phyloP scores from a whole-genome alignment of 2,113 vertebrate genomes.

The Tylochromis polylepis region DNA sequence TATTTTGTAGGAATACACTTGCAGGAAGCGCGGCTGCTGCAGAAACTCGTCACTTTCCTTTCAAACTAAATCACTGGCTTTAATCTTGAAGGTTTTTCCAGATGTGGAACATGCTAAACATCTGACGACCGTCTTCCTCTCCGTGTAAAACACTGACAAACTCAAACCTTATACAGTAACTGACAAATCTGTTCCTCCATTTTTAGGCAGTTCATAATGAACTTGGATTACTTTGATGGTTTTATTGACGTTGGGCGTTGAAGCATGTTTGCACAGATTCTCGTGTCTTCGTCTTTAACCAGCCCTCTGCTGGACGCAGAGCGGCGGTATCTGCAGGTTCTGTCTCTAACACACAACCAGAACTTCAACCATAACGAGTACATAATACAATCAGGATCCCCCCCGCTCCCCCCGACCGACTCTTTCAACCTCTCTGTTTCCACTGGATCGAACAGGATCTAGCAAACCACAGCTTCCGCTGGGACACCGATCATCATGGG shows the following conservation, averaged over 20 bases:
- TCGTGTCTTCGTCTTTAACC: not conserved
- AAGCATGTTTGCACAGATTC: not conserved
- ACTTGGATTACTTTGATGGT: not conserved
- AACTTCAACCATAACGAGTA: not conserved
- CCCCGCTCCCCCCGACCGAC: too few species aligned
- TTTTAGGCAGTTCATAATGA: not conserved
- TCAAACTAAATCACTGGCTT: not conserved
- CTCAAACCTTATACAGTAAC: not conserved
- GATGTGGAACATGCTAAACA: not conserved
- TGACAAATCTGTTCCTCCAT: not conserved
- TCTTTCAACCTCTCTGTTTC: not conserved
- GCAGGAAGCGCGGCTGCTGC: not conserved
- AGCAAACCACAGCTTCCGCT: not conserved
- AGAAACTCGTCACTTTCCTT: not conserved
- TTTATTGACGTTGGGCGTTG: not conserved
- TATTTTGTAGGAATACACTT: not conserved
- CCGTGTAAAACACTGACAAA: not conserved
- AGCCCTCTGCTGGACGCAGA: not conserved
- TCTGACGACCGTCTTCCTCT: too few species aligned
- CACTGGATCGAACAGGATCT: not conserved
- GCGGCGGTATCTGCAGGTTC: not conserved
- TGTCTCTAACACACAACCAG: not conserved
- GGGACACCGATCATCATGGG: not conserved
- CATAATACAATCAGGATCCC: not conserved
- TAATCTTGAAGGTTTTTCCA: not conserved